Evolutionary conservation across 2,797 vertebrate species (phyloP).

Genomic region (Carduelis carduelis): DNA sequence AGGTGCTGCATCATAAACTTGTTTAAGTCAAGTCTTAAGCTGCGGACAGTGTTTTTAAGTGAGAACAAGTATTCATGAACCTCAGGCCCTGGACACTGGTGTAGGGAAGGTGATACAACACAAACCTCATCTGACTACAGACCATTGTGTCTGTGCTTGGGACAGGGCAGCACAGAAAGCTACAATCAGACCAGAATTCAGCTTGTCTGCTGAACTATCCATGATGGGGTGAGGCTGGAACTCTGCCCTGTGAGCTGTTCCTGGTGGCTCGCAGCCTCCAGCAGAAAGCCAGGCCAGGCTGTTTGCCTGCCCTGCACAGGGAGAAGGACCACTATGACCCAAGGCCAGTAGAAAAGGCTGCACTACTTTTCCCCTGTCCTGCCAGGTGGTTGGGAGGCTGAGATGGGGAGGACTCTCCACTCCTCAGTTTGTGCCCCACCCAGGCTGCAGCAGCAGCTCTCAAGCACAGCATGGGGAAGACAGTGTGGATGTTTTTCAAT

Average conservation of each 20-base stretch:
- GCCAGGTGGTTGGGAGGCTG: rapidly evolving
- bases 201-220: neutral
- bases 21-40: neutral
- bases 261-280: neutral
- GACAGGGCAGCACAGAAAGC: neutral
- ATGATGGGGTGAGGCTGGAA: neutral
- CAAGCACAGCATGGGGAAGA: rapidly evolving
- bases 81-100: neutral
- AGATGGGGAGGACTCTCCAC: neutral
- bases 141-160: neutral
- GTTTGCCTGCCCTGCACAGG: neutral
- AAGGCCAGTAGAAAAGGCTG: neutral
- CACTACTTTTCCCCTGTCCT: too few species aligned
- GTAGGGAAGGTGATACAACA: neutral
- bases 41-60: neutral
- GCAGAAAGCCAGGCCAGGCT: neutral
- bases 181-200: neutral
- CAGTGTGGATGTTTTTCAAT: neutral
- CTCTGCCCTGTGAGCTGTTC: neutral
- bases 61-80: neutral
- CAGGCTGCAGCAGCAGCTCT: neutral
- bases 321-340: neutral
- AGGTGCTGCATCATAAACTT: neutral
- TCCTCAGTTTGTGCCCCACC: neutral
- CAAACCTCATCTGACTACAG: neutral